These are phyloP conservation scores for Centropus bengalensis DNA, from an alignment of 2,113 vertebrate species.

Conservation along the genomic window DNA sequence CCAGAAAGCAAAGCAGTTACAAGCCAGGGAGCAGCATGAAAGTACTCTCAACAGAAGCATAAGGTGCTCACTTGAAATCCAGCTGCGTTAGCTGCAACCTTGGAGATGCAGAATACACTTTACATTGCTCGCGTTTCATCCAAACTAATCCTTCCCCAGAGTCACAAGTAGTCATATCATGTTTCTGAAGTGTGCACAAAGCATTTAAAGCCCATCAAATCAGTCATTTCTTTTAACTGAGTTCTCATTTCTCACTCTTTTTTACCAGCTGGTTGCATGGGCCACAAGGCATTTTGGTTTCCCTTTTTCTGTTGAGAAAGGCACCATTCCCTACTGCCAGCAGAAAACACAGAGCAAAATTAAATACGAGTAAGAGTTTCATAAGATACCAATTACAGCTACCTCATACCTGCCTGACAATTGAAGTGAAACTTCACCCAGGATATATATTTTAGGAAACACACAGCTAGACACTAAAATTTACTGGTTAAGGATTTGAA, in stretches of 20 bases:
- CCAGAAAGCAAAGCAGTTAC: neutral
- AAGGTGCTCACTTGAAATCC: slow-evolving; percentile 6
- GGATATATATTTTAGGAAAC: neutral
- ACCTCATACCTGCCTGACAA: too few species aligned
- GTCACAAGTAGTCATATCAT: neutral
- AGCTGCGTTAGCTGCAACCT: neutral
- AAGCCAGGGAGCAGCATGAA: neutral
- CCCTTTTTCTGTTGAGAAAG: neutral
- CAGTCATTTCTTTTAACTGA: neutral
- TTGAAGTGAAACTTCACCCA: neutral
- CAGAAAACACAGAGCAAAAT: too few species aligned
- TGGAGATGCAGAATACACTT: neutral
- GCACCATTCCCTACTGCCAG: neutral
- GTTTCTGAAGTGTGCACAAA: neutral
- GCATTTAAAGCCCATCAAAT: neutral
- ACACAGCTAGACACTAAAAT: neutral
- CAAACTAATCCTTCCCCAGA: neutral
- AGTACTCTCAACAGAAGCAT: neutral
- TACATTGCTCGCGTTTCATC: neutral
- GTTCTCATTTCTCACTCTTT: neutral
- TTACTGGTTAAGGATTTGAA: neutral
- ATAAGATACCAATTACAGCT: too few species aligned
- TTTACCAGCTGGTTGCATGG: neutral
- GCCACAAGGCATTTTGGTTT: neutral
- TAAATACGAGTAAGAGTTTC: too few species aligned